These are phyloP conservation scores for Philonicus albiceps DNA, from an alignment of 2,888 invertebrate species.

Conservation along the genomic window DNA sequence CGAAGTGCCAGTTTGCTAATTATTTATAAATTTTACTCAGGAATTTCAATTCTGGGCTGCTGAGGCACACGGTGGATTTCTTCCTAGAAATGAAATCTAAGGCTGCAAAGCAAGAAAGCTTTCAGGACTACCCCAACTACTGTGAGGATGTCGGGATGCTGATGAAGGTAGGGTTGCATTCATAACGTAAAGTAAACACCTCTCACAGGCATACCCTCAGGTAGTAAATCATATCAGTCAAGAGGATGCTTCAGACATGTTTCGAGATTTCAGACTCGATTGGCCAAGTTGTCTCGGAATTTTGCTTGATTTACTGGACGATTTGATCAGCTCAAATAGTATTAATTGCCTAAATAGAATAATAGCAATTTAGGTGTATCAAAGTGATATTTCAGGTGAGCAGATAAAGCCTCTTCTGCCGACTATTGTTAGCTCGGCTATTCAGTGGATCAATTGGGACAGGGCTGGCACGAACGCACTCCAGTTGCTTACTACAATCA, in stretches of 20 bases:
- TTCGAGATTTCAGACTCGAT: neutral
- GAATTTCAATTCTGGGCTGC: slow-evolving; percentile 25
- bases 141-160: neutral
- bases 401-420: neutral
- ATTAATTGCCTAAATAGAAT: neutral
- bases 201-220: neutral
- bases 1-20: neutral
- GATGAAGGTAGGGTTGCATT: neutral
- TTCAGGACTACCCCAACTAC: slow-evolving; percentile 41
- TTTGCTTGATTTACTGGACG: slow-evolving; percentile 26
- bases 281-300: neutral
- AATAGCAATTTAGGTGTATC: neutral
- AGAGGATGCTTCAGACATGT: neutral
- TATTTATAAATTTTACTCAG: slow-evolving; percentile 18
- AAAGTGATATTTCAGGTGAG: neutral
- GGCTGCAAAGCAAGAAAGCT: slow-evolving; percentile 15
- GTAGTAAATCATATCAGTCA: neutral
- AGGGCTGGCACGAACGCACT: slow-evolving; percentile 25
- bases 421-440: slow-evolving; percentile 7
- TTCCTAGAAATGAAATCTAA: slow-evolving; percentile 46
- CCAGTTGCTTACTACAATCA: neutral
- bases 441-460: slow-evolving; percentile 31
- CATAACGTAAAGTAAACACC: neutral
- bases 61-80: slow-evolving; percentile 47
- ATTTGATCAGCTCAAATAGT: slow-evolving; percentile 7